Evolutionary conservation across 2,888 invertebrate species (phyloP).

Genomic region (Mythimna vitellina): DNA sequence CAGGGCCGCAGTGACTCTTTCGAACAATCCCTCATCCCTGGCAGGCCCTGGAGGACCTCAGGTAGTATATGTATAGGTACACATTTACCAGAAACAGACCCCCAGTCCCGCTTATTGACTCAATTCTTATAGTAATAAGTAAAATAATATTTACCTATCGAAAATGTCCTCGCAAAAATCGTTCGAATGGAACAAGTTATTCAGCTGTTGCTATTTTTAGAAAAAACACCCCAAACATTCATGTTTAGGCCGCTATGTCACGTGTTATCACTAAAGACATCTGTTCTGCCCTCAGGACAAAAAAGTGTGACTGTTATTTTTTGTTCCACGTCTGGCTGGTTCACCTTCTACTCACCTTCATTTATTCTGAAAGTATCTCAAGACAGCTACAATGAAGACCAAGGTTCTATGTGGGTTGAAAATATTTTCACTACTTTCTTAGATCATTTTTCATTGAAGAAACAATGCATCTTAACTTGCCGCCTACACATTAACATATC

Average conservation of each 20-base stretch:
- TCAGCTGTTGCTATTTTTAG: constrained; percentile 30
- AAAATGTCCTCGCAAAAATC: constrained; percentile 12
- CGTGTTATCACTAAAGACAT: constrained; percentile 51
- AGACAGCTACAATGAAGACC: constrained; percentile 42
- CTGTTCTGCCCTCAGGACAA: constrained; percentile 54
- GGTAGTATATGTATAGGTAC: no score
- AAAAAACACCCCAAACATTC: constrained; percentile 14
- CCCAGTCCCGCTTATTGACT: not conserved
- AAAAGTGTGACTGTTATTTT: constrained; percentile 49
- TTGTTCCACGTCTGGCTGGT: constrained; percentile 51
- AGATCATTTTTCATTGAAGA: constrained; percentile 58
- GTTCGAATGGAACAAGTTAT: constrained; percentile 19
- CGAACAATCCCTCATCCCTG: no score
- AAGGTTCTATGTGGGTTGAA: constrained; percentile 47
- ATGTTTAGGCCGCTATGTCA: constrained; percentile 26
- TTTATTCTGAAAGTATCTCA: constrained; percentile 41
- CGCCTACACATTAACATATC: constrained; percentile 63
- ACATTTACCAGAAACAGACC: no score
- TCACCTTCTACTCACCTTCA: constrained; percentile 55
- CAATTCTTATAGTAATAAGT: constrained; percentile 2
- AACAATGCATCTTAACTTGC: constrained; percentile 55
- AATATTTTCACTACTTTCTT: constrained; percentile 58
- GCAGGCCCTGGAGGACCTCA: no score
- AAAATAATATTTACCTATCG: not conserved
- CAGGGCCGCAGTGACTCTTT: no score